Percentiles rank a stretch among this genome's conserved stretches.
Evolutionary conservation across 2,113 vertebrate species (phyloP).

Genomic region (Proteles cristata): DNA sequence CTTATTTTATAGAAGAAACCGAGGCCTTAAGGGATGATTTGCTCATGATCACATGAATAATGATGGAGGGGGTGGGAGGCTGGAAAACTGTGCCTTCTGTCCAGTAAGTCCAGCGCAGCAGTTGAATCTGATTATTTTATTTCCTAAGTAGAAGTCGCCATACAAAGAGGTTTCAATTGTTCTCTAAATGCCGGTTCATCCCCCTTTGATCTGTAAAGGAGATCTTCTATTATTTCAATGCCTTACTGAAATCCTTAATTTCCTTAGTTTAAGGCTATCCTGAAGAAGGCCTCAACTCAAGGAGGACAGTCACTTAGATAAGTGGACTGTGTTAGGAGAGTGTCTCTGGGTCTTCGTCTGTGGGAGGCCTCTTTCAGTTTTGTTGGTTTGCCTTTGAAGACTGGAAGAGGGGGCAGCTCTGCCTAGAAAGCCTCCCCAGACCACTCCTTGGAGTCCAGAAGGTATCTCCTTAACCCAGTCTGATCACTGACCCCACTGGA

Average conservation of each 20-base stretch:
- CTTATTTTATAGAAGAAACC: slow-evolving; percentile 34
- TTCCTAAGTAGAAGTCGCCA: slow-evolving; percentile 17
- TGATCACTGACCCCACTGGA: background rate
- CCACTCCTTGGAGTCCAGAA: background rate
- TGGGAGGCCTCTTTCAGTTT: background rate
- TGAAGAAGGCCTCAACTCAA: background rate
- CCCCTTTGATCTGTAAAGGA: slow-evolving; percentile 5
- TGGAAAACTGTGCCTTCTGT: slow-evolving; percentile 16
- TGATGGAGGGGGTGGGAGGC: background rate
- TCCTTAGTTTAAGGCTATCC: background rate
- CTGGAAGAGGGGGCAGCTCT: background rate
- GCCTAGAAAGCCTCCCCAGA: background rate
- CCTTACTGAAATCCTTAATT: background rate
- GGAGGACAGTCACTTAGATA: background rate
- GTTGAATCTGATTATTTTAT: background rate
- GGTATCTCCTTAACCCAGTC: background rate
- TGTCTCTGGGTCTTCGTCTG: background rate
- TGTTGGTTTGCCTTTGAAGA: background rate
- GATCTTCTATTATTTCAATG: background rate
- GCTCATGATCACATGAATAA: background rate
- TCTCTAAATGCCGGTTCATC: background rate
- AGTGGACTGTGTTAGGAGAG: background rate
- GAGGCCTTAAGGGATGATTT: background rate
- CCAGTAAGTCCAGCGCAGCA: background rate
- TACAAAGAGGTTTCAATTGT: background rate